Evolutionary conservation across 1,140 invertebrate species (phyloP).

Genomic region (Nymphalis io): DNA sequence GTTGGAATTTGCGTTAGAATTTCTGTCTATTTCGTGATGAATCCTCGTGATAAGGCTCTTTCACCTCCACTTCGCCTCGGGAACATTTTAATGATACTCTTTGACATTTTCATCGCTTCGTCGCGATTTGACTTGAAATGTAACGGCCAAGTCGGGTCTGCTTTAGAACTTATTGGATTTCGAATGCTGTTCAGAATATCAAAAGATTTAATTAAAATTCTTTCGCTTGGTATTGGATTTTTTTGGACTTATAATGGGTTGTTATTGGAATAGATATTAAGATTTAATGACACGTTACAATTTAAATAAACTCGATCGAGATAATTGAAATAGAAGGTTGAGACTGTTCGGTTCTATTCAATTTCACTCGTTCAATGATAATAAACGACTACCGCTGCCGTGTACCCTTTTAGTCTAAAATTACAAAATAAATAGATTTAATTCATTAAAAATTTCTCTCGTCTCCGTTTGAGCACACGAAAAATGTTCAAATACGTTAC

Average conservation of each 20-base stretch:
- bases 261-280: not conserved
- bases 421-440: not conserved
- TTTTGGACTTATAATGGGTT: slow-evolving; percentile 12
- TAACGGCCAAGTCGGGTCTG: slow-evolving; percentile 22
- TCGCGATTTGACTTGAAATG: slow-evolving; percentile 32
- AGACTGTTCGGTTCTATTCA: too few relatives aligned
- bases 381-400: too few relatives aligned
- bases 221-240: slow-evolving; percentile 16
- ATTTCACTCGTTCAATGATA: too few relatives aligned
- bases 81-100: slow-evolving; percentile 40
- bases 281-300: not conserved
- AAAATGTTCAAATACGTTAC: slow-evolving; percentile 14
- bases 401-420: not conserved
- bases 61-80: slow-evolving; percentile 14
- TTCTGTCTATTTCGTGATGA: slow-evolving; percentile 20
- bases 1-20: slow-evolving; percentile 5
- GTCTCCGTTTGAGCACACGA: slow-evolving; percentile 1
- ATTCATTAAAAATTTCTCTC: slow-evolving; percentile 4
- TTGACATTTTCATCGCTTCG: slow-evolving; percentile 32
- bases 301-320: not conserved
- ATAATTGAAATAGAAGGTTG: too few relatives aligned
- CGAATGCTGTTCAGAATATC: slow-evolving; percentile 28
- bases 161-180: slow-evolving; percentile 27
- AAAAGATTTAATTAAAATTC: slow-evolving; percentile 34
- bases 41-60: slow-evolving; percentile 19